Base-by-base conservation (phyloP, 2,113 vertebrate genomes). In the Oreochromis aureus region DNA sequence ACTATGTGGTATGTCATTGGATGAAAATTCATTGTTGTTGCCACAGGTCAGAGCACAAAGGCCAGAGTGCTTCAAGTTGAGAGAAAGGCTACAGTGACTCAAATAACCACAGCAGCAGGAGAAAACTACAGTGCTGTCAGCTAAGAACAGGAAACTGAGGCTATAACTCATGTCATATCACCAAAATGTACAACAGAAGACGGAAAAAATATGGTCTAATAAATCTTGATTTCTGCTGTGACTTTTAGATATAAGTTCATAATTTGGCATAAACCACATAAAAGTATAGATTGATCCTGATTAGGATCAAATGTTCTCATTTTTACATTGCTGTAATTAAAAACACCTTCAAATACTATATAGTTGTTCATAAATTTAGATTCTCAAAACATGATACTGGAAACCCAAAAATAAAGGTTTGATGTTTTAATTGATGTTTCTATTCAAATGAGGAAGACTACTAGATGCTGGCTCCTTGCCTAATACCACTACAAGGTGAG, bases 191-290 rank as follows among this genome's bases (percentile, higher is more conserved):
- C 10, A 66, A 3, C 61, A 36, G 61, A n/a, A 66, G 10, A 63
- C 0, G 0, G 32, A 1, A 12, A n/a, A 36, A 63, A 12, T 63
- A 63, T 63, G 59, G 59, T 36, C 2, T 0, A 36, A n/a, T 63
- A 36, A 36, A 63, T 63, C 32, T 36, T 63, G 32, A 63, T 63
- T 63, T 63, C 32, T 39, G 6, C 61, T 66, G 18, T 66, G 32
- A 66, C 61, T 66, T 66, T 66, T 66, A 66, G 61, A 66, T 1
- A 4, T n/a, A n/a, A 66, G 18, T 39, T 66, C 61, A 66, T 18
- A 66, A 39, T 66, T 66, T 66, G 32, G 10, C 32, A 66, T 66
- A 3, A 39, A 12, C 6, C 18, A 66, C 61, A 36, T 39, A n/a
- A 66, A 12, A 36, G 10, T 5, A 41, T 39, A 15, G 19, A 41